Percentiles rank a stretch among this genome's conserved stretches.
Evolutionary conservation across 2,888 invertebrate genomes (phyloP).

Genomic region (Abrostola tripartita): DNA sequence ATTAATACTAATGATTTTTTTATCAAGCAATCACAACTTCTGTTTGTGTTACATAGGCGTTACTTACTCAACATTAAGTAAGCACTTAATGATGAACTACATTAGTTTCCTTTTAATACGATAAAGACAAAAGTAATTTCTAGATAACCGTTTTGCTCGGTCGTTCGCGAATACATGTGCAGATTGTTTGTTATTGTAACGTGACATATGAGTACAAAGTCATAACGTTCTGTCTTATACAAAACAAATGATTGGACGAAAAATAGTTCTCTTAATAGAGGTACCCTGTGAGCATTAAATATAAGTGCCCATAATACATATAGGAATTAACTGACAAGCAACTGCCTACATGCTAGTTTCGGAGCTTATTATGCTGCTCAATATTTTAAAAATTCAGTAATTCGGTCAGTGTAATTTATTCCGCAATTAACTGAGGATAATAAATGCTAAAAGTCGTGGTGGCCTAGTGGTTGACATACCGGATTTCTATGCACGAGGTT

Average conservation of each 20-base stretch:
- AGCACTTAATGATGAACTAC: constrained; percentile 17
- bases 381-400: no score
- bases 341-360: no score
- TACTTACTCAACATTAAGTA: constrained; percentile 3
- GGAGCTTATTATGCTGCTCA: no score
- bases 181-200: constrained; percentile 37
- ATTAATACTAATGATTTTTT: not conserved
- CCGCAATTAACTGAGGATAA: constrained; percentile 8
- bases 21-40: not conserved
- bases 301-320: no score
- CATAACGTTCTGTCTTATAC: not conserved
- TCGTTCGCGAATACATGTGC: constrained; percentile 37
- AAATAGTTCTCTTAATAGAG: no score
- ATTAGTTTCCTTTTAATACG: constrained; percentile 36
- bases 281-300: no score
- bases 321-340: no score
- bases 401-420: not conserved
- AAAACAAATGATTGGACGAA: not conserved
- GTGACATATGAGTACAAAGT: constrained; percentile 17
- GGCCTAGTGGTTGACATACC: no score
- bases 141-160: constrained; percentile 45
- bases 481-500: no score
- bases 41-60: not conserved
- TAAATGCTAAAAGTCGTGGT: constrained; percentile 12
- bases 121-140: constrained; percentile 29